Percentiles rank a stretch among this genome's conserved stretches.
Evolutionary conservation across 2,888 invertebrate species (phyloP).

Genomic region (Aricia artaxerxes): DNA sequence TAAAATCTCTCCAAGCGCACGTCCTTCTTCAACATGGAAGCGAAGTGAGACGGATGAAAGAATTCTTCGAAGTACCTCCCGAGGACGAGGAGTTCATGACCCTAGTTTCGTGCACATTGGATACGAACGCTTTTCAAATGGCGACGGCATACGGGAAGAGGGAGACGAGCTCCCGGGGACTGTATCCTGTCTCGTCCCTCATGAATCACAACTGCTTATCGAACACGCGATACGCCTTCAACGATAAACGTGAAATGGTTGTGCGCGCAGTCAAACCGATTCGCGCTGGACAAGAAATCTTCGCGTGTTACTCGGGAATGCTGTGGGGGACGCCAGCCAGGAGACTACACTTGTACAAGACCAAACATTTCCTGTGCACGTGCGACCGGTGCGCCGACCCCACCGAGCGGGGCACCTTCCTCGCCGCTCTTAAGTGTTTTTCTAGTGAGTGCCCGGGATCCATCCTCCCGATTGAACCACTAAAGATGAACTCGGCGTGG

Average conservation of each 20-base stretch:
- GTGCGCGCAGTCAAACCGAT: constrained; percentile 82
- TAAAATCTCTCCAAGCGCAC: constrained; percentile 78
- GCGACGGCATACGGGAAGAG: constrained; percentile 67
- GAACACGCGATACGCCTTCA: constrained; percentile 83
- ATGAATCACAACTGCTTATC: constrained; percentile 86
- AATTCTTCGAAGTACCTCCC: constrained; percentile 70
- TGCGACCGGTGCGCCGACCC: constrained; percentile 85
- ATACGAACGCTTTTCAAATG: constrained; percentile 86
- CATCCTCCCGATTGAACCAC: constrained; percentile 79
- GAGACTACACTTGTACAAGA: constrained; percentile 80
- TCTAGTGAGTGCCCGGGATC: constrained; percentile 74
- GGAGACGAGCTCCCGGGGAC: constrained; percentile 79
- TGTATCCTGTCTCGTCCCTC: constrained; percentile 84
- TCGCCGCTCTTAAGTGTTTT: constrained; percentile 81
- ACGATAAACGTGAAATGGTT: constrained; percentile 78
- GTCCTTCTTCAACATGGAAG: constrained; percentile 74
- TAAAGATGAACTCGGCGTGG: constrained; percentile 79
- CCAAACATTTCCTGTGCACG: constrained; percentile 85
- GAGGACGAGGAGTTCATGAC: constrained; percentile 81
- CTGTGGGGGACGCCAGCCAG: constrained; percentile 85
- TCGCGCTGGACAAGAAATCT: constrained; percentile 81
- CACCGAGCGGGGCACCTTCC: constrained; percentile 82
- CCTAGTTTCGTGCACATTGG: constrained; percentile 81
- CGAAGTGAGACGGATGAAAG: constrained; percentile 80
- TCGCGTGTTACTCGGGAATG: constrained; percentile 83